Base-by-base conservation (phyloP, 2,797 vertebrate species). In the Hippoglossus hippoglossus region DNA sequence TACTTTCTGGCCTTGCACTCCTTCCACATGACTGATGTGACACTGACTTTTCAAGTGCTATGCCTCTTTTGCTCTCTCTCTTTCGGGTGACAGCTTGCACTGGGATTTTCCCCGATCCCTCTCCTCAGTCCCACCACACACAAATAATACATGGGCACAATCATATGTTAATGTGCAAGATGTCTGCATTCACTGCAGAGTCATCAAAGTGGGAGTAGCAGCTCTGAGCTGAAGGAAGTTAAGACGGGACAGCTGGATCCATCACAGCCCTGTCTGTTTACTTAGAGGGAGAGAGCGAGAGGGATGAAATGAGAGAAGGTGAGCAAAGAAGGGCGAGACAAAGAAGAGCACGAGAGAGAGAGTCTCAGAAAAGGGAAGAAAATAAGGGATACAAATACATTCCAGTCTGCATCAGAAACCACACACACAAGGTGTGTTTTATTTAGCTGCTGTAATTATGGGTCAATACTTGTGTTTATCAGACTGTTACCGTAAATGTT, bases 161-260 rank as follows among this genome's bases (percentile, higher is more conserved):
- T 91, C 89, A 68, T 86, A 91, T 91, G 92, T 87, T 94, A 91
- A 93, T 94, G 92, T 87, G 85, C 90, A 91, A 90, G 88, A 92
- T 92, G 90, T 91, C 90, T 84, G 83, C 90, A 78, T 87, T 84
- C 84, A 57, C 81, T 89, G 90, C 86, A 86, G 74, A 92, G 89
- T 92, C 90, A 89, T 91, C 90, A 92, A 90, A 91, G 87, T 83
- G 59, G 72, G 73, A 84, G 77, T 60, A 73, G 75, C 82, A 71
- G 85, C 89, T 70, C 78, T 55, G 80, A 86, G 85, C 83, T 80
- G 86, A 84, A 62, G 82, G 73, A 90, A 85, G 84, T 87, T 87
- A 87, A 86, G 84, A 83, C 36, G 18, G 86, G 87, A 87, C 89
- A 85, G 87, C 88, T 90, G 86, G 83, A 91, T 91, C 84, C 83